Evolutionary conservation across 2,888 invertebrate species (phyloP).

Genomic region (Drosophila cognata): DNA sequence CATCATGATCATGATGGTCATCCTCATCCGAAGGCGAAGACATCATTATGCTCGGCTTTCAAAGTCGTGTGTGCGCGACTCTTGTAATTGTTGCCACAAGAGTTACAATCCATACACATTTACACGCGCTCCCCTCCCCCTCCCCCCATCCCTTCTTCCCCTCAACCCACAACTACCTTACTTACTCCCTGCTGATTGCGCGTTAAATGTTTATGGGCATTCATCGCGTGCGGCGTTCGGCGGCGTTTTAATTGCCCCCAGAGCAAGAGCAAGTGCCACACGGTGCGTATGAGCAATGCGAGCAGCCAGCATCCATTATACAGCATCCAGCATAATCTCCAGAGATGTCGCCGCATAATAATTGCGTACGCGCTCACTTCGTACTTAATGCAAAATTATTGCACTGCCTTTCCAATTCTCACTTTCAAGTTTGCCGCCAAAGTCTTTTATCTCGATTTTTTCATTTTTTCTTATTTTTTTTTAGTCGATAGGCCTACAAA

Average conservation of each 20-base stretch:
- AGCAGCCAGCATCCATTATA: conserved; percentile 41
- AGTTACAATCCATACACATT: conserved; percentile 42
- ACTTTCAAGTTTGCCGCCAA: conserved; percentile 68
- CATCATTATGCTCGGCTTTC: conserved; percentile 50
- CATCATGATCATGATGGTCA: conserved; percentile 60
- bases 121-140: background rate
- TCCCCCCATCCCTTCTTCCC: background rate
- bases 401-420: conserved; percentile 77
- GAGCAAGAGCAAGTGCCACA: conserved; percentile 54
- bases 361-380: conserved; percentile 62
- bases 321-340: conserved; percentile 65
- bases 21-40: conserved; percentile 36
- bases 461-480: conserved; percentile 22
- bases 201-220: conserved; percentile 81
- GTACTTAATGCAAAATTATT: conserved; percentile 81
- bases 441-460: conserved; percentile 16
- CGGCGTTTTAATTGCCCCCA: conserved; percentile 75
- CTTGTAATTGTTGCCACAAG: conserved; percentile 58
- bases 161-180: background rate
- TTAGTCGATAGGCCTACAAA: conserved; percentile 63
- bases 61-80: conserved; percentile 45
- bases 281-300: conserved; percentile 74
- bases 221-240: conserved; percentile 74
- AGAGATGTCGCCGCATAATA: conserved; percentile 75
- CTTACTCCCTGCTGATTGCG: conserved; percentile 71